Conservation (phyloP, 2,888 invertebrate species). For the Polyploca ridens region DNA sequence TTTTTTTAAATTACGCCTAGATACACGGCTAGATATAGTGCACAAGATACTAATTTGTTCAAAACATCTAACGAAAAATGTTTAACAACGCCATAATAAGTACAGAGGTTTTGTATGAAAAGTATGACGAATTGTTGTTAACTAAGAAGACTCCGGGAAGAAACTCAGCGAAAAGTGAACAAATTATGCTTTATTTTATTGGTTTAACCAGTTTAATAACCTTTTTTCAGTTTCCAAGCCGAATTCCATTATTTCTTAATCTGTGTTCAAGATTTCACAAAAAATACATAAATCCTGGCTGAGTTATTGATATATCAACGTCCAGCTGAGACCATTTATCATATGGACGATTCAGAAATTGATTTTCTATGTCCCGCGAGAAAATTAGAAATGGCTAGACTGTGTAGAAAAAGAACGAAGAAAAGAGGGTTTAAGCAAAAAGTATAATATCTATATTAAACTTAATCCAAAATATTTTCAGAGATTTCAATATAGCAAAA, state of each 20-base stretch:
- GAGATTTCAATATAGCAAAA: too few species aligned
- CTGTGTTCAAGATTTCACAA: background rate
- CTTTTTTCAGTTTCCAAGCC: background rate
- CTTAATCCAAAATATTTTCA: too few species aligned
- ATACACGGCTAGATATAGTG: too few species aligned
- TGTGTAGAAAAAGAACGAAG: background rate
- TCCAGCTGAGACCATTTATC: background rate
- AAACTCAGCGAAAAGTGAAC: too few species aligned
- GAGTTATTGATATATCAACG: background rate
- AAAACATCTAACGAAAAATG: too few species aligned
- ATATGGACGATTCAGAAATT: conserved; percentile 1
- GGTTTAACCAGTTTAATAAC: too few species aligned
- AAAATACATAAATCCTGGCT: background rate
- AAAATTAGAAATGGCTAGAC: background rate
- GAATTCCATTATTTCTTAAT: background rate
- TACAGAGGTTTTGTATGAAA: too few species aligned
- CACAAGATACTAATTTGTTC: too few species aligned
- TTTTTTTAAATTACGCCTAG: too few species aligned
- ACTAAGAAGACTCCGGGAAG: too few species aligned
- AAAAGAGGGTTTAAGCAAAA: background rate
- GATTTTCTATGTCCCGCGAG: background rate
- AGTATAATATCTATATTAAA: background rate
- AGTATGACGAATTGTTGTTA: too few species aligned
- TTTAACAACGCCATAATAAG: too few species aligned
- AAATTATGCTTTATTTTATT: background rate